Base-by-base conservation (phyloP, 2,888 invertebrate genomes). In the Desoria tigrina region DNA sequence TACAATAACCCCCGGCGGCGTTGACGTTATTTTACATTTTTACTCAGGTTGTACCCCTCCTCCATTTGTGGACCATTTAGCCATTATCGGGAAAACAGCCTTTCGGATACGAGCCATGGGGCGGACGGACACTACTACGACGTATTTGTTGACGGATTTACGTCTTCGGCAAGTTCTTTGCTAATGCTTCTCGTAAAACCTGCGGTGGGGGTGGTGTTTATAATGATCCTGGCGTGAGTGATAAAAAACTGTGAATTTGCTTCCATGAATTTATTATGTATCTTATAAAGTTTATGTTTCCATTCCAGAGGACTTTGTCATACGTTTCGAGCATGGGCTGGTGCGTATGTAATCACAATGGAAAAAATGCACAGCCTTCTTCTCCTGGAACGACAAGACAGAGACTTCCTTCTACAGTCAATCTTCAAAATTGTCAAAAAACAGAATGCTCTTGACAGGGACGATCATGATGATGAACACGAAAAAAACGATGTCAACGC, bases 391-490 rank as follows among this genome's bases (percentile, higher is more conserved):
- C 61, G 71, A 11, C 42, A 54, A 21, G 74, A 74, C 50, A 42
- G 72, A 26, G 70, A 74, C 9, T 64, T 71, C 39, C 63, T 74
- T 0, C 69, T 74, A 27, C 60, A 65, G 55, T 65, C 74, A 0
- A 74, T 74, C 32, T 74, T 65, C 51, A 66, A 71, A 27, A 63
- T 73, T 42, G 67, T 55, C 0, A 61, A 54, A 39, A 56, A 45
- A n/a, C 45, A 45, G 16, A 16, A 6, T 6, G 16, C 6, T 32
- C 32, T 32, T 32, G n/a, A 39, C 39, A 16, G 9, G 39, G n/a
- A 16, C n/a, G 45, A 16, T 45, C 18, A 6, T 45, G 6, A 9
- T 21, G 7, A 45, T n/a, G 45, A 45, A 6, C 4, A 45, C 45
- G 45, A 45, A 16, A 16, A 6, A 18, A n/a, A 45, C 7, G 45